Evolutionary conservation across 2,113 vertebrate species (phyloP).

Genomic region (Casuarius casuarius): DNA sequence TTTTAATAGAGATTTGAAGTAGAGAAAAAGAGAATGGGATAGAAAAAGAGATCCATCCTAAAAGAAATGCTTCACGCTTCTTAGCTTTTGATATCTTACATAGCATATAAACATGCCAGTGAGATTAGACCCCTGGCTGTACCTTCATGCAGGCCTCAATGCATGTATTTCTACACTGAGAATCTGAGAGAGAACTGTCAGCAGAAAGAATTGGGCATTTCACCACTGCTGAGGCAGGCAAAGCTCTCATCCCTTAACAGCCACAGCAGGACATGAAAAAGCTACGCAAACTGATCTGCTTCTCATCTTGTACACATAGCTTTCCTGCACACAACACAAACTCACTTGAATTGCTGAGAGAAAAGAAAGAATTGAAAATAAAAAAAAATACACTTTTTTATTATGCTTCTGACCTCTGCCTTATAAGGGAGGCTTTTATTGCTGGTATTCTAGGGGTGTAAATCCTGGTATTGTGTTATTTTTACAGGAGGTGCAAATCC

Average conservation of each 20-base stretch:
- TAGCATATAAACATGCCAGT: not conserved
- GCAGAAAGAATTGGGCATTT: not conserved
- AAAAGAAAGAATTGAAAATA: not conserved
- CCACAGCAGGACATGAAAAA: not conserved
- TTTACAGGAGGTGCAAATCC: not conserved
- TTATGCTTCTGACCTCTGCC: not conserved
- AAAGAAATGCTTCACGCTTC: not conserved
- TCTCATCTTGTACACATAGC: not conserved
- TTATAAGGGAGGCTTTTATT: slow-evolving; percentile 4
- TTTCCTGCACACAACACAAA: slow-evolving; percentile 9
- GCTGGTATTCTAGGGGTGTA: not conserved
- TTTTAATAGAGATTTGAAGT: not conserved
- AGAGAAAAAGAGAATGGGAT: not conserved
- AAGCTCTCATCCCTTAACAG: not conserved
- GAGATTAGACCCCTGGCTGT: not conserved
- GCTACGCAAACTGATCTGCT: not conserved
- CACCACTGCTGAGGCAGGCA: not conserved
- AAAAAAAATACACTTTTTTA: not conserved
- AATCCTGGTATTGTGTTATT: not conserved
- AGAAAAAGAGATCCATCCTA: not conserved
- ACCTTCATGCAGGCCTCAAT: not conserved
- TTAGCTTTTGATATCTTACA: not conserved
- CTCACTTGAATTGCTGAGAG: not conserved
- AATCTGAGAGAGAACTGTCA: not conserved
- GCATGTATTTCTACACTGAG: rapidly evolving